Evolutionary conservation across 1,140 invertebrate genomes (phyloP).

Genomic region (Teleopsis dalmanni): DNA sequence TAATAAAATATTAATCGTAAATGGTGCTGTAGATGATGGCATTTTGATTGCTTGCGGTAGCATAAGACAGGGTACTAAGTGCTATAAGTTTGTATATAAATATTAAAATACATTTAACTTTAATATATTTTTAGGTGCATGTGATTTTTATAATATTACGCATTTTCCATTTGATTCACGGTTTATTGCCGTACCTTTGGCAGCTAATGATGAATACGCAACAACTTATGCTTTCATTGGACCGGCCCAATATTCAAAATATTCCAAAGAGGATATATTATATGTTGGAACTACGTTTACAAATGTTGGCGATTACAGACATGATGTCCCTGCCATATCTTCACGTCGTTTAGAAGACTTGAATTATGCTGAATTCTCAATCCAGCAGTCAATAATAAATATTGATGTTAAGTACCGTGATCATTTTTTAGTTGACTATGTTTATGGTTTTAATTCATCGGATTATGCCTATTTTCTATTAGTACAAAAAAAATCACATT

Average conservation of each 20-base stretch:
- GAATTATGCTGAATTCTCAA: conserved; percentile 73
- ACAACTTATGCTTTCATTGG: conserved; percentile 93
- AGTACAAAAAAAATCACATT: conserved; percentile 85
- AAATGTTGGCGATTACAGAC: conserved; percentile 83
- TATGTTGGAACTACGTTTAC: conserved; percentile 95
- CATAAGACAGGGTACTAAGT: conserved; percentile 61
- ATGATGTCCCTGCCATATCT: conserved; percentile 87
- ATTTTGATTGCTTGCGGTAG: conserved; percentile 84
- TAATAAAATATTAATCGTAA: conserved; percentile 87
- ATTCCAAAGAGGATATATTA: conserved; percentile 69
- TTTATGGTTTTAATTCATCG: conserved; percentile 91
- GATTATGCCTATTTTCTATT: conserved; percentile 93
- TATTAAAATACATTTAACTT: neutral
- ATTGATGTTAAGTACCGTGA: conserved; percentile 92
- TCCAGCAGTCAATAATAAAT: conserved; percentile 79
- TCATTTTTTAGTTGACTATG: conserved; percentile 89
- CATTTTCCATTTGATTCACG: conserved; percentile 68
- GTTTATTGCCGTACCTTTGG: conserved; percentile 71
- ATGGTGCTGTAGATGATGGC: conserved; percentile 59
- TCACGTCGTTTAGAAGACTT: conserved; percentile 72
- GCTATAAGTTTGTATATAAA: neutral
- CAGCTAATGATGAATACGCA: conserved; percentile 83
- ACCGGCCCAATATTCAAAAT: conserved; percentile 75
- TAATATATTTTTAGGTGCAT: conserved; percentile 53
- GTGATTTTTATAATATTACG: conserved; percentile 72